These are phyloP conservation scores for Diplodus sargus DNA, from an alignment of 2,797 vertebrate genomes.

Conservation along the genomic window DNA sequence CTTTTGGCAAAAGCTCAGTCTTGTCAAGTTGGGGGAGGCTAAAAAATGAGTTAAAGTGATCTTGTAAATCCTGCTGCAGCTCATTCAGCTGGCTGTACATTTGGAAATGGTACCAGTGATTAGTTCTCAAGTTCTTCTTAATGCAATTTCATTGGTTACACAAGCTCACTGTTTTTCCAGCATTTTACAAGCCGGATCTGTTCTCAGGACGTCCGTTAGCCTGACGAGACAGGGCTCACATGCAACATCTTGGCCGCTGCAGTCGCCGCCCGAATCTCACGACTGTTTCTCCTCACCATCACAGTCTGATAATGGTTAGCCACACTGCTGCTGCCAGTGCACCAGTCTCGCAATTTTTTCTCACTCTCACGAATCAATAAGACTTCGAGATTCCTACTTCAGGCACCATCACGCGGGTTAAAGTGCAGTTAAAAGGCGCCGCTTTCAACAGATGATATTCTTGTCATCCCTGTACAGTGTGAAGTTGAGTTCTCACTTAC, in stretches of 20 bases:
- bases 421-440: slow-evolving; percentile 24
- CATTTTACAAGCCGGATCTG: neutral
- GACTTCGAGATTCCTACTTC: slow-evolving; percentile 3
- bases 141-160: slow-evolving; percentile 50
- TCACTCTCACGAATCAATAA: slow-evolving; percentile 2
- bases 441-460: slow-evolving; percentile 15
- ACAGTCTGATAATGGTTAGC: neutral
- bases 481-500: slow-evolving; percentile 6
- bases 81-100: slow-evolving; percentile 43
- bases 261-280: slow-evolving; percentile 7
- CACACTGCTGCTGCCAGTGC: slow-evolving; percentile 1
- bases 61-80: slow-evolving; percentile 46
- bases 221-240: slow-evolving; percentile 3
- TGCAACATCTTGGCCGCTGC: slow-evolving; percentile 17
- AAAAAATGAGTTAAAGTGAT: slow-evolving; percentile 43
- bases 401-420: neutral
- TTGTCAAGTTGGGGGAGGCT: slow-evolving; percentile 46
- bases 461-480: slow-evolving; percentile 31
- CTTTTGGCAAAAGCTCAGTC: slow-evolving; percentile 59
- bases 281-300: neutral
- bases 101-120: slow-evolving; percentile 40
- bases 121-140: slow-evolving; percentile 41
- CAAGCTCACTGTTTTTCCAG: slow-evolving; percentile 21
- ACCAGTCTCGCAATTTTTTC: neutral
- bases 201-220: slow-evolving; percentile 10